These are phyloP conservation scores for Cardinalis cardinalis DNA, from an alignment of 2,113 vertebrate genomes.

Conservation along the genomic window DNA sequence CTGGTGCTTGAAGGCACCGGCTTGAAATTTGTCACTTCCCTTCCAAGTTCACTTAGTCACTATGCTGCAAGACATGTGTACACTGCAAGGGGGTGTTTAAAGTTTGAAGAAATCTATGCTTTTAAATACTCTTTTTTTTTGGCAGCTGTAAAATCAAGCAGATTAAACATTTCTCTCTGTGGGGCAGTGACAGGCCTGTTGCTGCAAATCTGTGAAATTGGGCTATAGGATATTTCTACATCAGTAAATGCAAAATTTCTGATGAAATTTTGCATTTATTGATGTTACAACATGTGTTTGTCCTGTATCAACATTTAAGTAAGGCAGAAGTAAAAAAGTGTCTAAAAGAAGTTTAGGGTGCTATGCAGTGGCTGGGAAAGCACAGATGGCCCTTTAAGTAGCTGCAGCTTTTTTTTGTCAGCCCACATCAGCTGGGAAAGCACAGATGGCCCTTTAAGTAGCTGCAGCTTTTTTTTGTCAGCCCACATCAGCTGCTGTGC, in stretches of 20 bases:
- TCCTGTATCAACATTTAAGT: not conserved
- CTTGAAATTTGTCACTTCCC: not conserved
- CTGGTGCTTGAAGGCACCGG: not conserved
- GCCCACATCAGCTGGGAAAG: not conserved
- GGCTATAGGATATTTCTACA: not conserved
- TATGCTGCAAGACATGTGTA: not conserved
- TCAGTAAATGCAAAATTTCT: not conserved
- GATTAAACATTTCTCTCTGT: not conserved
- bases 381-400: not conserved
- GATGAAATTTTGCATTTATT: not conserved
- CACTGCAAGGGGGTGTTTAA: accelerated
- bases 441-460: not conserved
- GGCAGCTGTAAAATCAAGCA: not conserved
- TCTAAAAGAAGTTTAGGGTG: not conserved
- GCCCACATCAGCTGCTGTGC: not conserved
- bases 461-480: not conserved
- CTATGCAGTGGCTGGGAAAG: not conserved
- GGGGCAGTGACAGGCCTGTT: not conserved
- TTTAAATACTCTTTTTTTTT: not conserved
- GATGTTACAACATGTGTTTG: not conserved
- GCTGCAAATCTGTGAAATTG: not conserved
- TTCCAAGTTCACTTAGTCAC: not conserved
- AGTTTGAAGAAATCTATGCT: not conserved
- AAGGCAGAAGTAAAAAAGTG: not conserved
- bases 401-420: not conserved